phyloP scores from a whole-genome alignment of 53 echinoderm and acorn worm species.

The Holothuria leucospilota region DNA sequence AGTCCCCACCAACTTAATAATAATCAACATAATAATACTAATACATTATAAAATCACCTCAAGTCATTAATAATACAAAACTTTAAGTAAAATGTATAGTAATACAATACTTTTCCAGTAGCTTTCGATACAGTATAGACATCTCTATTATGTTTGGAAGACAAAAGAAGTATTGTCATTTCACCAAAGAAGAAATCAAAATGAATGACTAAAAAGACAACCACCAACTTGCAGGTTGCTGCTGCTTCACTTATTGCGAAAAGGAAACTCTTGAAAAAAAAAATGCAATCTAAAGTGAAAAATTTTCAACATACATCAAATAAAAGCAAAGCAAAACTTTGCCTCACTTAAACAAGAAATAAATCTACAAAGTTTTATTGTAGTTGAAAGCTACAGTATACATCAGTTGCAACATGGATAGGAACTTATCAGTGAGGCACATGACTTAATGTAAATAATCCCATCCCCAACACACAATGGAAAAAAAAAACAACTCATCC shows the following conservation, averaged over 20 bases:
- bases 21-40: conserved; percentile 9
- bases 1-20: conserved; percentile 29
- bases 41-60: conserved; percentile 30
- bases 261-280: no score
- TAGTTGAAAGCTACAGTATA: no score
- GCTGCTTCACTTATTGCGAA: conserved; percentile 31
- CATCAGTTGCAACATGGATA: no score
- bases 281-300: no score
- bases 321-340: no score
- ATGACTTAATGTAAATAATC: no score
- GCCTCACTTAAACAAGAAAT: no score
- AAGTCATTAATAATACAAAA: conserved; percentile 34
- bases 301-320: no score
- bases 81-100: conserved; percentile 34
- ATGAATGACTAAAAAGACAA: conserved; percentile 24
- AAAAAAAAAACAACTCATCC: no score
- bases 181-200: conserved; percentile 3
- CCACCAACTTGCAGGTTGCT: not conserved
- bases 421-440: no score
- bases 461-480: no score
- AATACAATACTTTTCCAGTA: conserved; percentile 21
- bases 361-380: no score
- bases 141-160: conserved; percentile 15
- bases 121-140: conserved; percentile 31
- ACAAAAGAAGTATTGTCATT: conserved; percentile 23